Percentiles rank a stretch among this genome's conserved stretches.
These are phyloP conservation scores for Agriopis aurantiaria DNA, from an alignment of 2,888 invertebrate genomes.

Conservation along the genomic window DNA sequence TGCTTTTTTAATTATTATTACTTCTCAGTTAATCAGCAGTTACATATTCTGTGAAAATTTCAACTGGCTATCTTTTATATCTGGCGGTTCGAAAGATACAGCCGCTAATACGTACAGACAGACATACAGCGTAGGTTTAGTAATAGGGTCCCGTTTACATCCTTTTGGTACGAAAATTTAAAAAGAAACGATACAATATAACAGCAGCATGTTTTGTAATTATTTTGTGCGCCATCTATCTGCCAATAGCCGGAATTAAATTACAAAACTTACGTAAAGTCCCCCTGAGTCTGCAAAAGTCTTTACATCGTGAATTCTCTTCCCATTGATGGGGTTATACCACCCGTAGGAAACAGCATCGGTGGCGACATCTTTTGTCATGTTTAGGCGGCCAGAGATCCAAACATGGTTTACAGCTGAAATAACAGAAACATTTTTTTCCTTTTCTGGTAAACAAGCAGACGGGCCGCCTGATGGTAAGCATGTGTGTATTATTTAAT, in stretches of 20 bases:
- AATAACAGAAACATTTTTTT: background rate
- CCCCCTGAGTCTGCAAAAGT: conserved; percentile 47
- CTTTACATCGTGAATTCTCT: conserved; percentile 65
- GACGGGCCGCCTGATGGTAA: too few relatives aligned
- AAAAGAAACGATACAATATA: too few relatives aligned
- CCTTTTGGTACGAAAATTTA: too few relatives aligned
- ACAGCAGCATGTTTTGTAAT: background rate
- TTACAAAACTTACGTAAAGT: conserved; percentile 53
- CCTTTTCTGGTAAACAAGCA: background rate
- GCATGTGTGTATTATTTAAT: too few relatives aligned
- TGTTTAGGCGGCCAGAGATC: conserved; percentile 76
- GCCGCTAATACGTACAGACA: too few relatives aligned
- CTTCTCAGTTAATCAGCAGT: too few relatives aligned
- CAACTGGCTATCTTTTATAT: too few relatives aligned
- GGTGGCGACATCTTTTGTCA: conserved; percentile 62
- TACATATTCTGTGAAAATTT: too few relatives aligned
- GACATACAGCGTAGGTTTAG: too few relatives aligned
- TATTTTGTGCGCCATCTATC: background rate
- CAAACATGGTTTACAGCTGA: conserved; percentile 77
- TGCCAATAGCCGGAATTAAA: background rate
- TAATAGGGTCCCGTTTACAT: too few relatives aligned
- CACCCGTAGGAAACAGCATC: conserved; percentile 64
- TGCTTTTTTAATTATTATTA: too few relatives aligned
- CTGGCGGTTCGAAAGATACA: too few relatives aligned
- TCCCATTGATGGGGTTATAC: conserved; percentile 68